A percentile compares a stretch with the other conserved stretches of the same genome.
phyloP scores from a whole-genome alignment of 2,797 vertebrate genomes.

The Coendou prehensilis region DNA sequence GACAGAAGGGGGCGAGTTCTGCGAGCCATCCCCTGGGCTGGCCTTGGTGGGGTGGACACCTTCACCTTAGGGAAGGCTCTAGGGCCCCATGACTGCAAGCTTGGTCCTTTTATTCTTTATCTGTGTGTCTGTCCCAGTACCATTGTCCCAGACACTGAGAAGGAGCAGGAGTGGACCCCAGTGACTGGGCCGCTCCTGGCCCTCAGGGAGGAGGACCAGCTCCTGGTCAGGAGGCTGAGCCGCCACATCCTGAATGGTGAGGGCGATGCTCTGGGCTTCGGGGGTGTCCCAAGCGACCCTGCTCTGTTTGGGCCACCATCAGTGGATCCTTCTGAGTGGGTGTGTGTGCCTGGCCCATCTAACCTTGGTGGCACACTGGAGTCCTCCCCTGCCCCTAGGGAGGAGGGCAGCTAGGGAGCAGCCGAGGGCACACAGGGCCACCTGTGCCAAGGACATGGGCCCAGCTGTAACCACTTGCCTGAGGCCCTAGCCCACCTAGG shows the following conservation, averaged over 20 bases:
- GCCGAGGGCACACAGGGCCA: neutral
- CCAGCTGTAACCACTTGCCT: too few relatives aligned
- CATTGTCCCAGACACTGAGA: conserved; percentile 83
- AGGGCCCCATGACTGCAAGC: rapidly evolving
- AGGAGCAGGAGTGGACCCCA: conserved; percentile 86
- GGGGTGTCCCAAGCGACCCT: neutral
- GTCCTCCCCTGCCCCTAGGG: too few relatives aligned
- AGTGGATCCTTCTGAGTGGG: neutral
- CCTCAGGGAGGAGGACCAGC: conserved; percentile 85
- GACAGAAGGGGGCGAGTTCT: neutral
- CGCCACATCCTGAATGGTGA: conserved; percentile 79
- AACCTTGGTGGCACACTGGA: neutral
- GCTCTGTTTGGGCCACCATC: neutral
- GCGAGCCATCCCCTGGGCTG: neutral
- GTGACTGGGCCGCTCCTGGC: conserved; percentile 75
- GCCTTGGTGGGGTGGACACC: neutral
- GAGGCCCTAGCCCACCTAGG: neutral
- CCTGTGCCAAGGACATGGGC: neutral
- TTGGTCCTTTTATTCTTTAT: rapidly evolving
- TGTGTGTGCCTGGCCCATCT: neutral
- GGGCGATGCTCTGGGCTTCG: neutral
- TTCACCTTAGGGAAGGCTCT: neutral
- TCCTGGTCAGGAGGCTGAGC: conserved; percentile 89
- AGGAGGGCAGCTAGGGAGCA: neutral
- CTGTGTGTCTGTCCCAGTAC: conserved; percentile 76